Base-by-base conservation (phyloP, 64 coral and sea anemone species). In the Montipora capricornis region DNA sequence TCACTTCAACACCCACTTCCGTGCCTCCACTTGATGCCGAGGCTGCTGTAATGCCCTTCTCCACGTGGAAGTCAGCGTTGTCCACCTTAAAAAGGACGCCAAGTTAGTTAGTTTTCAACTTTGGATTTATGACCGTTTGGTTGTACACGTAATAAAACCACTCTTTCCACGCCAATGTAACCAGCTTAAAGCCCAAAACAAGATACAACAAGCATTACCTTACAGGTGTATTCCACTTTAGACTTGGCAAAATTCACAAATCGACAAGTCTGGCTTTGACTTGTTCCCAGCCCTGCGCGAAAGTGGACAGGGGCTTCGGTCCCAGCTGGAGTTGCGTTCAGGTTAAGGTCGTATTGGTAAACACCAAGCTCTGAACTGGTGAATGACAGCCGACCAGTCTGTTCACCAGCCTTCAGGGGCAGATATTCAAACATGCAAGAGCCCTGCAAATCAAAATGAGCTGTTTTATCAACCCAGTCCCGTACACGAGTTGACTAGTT, bases 21-120 rank as follows among this genome's bases (percentile, higher is more conserved):
- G 92, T 96, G 5, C 97, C 97, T 89, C 97, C 97, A 92, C 97
- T 99, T 64, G 97, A 96, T 29, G 97, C 97, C 5, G 97, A 99
- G 26, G 97, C 97, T 49, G 97, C 97, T 0, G 97, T 99, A 19
- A 99, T 96, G 26, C 73, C 91, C 68, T 94, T 96, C 80, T 99
- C 97, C 1, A 99, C 97, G 73, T 99, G 97, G 79, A 99, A 99
- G 52, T 99, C 97, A 14, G 51, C 91, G 92, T 77, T 99, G 59
- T 99, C 97, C 44, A 99, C 97, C 97, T 99, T 26, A 3, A 88
- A 80, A n/a, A 20, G 74, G 14, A 79, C 20, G 47, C 29, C 10
- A 74, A 91, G 1, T 55, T 6, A 19, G 16, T 81, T 55, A 79
- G 5, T 24, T 20, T 66, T 57, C 53, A 4, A 8, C 1, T 11